Conservation (phyloP, 2,797 vertebrate genomes). For the Hoplostethus atlanticus region DNA sequence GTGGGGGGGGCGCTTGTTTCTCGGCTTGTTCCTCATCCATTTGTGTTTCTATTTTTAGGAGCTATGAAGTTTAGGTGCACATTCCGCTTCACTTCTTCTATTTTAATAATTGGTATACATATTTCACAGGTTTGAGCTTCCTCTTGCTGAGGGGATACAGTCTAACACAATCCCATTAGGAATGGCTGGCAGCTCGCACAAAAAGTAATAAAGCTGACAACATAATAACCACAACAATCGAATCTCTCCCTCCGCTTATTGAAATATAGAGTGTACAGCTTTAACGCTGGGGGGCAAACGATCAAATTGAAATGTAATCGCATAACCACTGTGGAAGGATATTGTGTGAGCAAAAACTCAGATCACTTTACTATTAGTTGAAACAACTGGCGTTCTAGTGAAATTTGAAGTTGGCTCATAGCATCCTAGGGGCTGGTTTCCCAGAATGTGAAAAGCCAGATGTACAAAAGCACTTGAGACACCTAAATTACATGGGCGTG, state of each 20-base stretch:
- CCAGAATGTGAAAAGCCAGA: too few species aligned
- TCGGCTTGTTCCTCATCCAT: slow-evolving; percentile 43
- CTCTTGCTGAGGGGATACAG: slow-evolving; percentile 51
- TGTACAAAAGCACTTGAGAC: too few species aligned
- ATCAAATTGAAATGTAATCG: slow-evolving; percentile 55
- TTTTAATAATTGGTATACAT: slow-evolving; percentile 61
- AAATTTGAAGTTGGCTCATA: background rate
- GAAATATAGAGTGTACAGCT: slow-evolving; percentile 27
- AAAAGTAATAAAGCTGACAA: slow-evolving; percentile 75
- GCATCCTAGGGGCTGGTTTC: too few species aligned
- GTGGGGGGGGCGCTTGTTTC: too few species aligned
- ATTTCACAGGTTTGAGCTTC: slow-evolving; percentile 59
- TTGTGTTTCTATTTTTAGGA: slow-evolving; percentile 69
- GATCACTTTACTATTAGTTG: background rate
- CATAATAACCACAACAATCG: slow-evolving; percentile 72
- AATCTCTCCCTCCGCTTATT: slow-evolving; percentile 48
- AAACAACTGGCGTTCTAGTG: background rate
- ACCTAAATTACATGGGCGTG: too few species aligned
- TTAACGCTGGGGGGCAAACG: slow-evolving; percentile 48
- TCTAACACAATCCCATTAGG: slow-evolving; percentile 69
- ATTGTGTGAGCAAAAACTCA: slow-evolving; percentile 22
- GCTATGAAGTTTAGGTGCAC: slow-evolving; percentile 39
- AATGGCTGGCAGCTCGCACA: slow-evolving; percentile 33
- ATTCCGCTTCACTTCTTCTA: slow-evolving; percentile 45
- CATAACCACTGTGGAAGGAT: slow-evolving; percentile 27